Evolutionary conservation across 2,888 invertebrate species (phyloP), one percentile per base, ranked within the genome.

Genomic region (Lissonota sp.): DNA sequence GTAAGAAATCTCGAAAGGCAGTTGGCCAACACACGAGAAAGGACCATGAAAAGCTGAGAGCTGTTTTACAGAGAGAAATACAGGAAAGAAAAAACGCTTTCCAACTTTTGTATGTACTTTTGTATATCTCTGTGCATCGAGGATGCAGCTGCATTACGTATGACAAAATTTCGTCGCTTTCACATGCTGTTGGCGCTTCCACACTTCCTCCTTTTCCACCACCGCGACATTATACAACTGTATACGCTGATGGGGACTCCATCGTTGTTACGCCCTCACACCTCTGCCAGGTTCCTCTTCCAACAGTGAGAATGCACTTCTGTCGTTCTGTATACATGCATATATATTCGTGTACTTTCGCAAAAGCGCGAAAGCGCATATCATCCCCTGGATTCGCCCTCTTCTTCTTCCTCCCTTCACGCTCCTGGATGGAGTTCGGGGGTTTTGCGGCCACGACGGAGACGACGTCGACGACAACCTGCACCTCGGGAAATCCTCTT

Each of bases 401-500:
- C 26, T 26, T 26, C 57, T 53, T 39, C 46, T 39, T 58, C 46
- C 58, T 57, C n/a, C 55, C 49, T 46, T 62, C 10, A 26, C 14
- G 12, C 7, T n/a, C 49, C 39, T 74, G 39, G 64, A 77, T 66
- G 46, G 62, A 74, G 70, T 76, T 58, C 73, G 51, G 69, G 79
- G 26, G 1, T 26, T 26, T 82, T 80, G 78, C 66, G 64, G 64
- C 39, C 46, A 55, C 44, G 14, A 53, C 39, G 6, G 37, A 8
- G 44, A 26, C 63, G 63, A 71, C 49, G 70, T 58, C 55, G 70
- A 70, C 76, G 73, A 70, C 76, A 73, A 67, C 76, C n/a, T n/a
- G n/a, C 64, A 81, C 73, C 81, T 70, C 80, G 73, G 81, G 79
- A 87, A 90, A 91, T 91, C 89, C 90, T 90, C 91, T 89, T 91